Evolutionary conservation across 2,113 vertebrate species (phyloP).

Genomic region (Protomyctophum bolini): DNA sequence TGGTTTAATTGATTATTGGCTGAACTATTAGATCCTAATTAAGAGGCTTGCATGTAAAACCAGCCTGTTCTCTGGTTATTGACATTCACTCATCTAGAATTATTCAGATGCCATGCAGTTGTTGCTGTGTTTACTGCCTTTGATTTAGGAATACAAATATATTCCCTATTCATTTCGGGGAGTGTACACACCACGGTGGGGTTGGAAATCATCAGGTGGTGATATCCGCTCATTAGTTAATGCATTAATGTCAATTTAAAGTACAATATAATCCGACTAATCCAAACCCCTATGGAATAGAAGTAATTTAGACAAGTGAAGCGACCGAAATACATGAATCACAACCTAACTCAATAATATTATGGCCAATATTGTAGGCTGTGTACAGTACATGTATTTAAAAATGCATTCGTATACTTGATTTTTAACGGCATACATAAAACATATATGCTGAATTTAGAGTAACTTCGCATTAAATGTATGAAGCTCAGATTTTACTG

Average conservation of each 20-base stretch:
- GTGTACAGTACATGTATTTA: neutral
- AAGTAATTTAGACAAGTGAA: neutral
- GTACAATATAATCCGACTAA: neutral
- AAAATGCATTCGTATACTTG: neutral
- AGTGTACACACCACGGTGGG: neutral
- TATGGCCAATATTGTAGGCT: too few species aligned
- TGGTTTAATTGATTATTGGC: slow-evolving; percentile 75
- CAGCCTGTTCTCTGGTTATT: slow-evolving; percentile 67
- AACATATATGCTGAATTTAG: too few species aligned
- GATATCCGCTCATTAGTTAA: neutral
- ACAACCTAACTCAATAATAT: too few species aligned
- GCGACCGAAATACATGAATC: neutral
- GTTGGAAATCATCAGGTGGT: neutral
- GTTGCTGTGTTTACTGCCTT: too few species aligned
- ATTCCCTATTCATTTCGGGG: neutral
- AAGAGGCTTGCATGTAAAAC: slow-evolving; percentile 58
- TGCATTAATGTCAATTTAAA: slow-evolving; percentile 10
- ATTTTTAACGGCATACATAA: neutral
- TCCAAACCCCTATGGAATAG: neutral
- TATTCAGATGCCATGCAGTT: too few species aligned
- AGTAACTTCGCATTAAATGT: too few species aligned
- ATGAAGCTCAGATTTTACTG: neutral
- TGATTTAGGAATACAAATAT: neutral
- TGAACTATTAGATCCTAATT: slow-evolving; percentile 71
- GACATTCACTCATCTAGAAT: slow-evolving; percentile 16